phyloP scores from a whole-genome alignment of 2,888 invertebrate genomes.

The Drosophila macrospina region DNA sequence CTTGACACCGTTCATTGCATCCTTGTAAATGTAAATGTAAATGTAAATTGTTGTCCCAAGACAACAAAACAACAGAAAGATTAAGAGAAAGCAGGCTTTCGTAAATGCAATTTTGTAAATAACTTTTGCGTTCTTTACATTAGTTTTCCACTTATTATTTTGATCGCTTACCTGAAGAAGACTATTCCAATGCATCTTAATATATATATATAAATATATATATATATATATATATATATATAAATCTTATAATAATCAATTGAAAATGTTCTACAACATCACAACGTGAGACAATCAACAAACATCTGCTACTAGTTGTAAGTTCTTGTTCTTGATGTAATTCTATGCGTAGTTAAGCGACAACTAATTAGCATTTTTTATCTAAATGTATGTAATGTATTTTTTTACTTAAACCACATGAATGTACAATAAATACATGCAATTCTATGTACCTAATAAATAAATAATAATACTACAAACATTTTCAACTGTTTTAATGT shows the following conservation, averaged over 20 bases:
- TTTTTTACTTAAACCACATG: slow-evolving; percentile 59
- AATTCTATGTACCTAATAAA: slow-evolving; percentile 61
- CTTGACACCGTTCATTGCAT: slow-evolving; percentile 87
- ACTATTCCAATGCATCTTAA: slow-evolving; percentile 58
- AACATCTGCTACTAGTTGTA: slow-evolving; percentile 8
- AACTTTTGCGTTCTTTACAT: slow-evolving; percentile 57
- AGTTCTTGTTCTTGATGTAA: slow-evolving; percentile 28
- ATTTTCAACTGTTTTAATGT: no score
- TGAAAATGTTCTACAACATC: slow-evolving; percentile 5
- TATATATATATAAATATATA: no score
- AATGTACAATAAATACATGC: slow-evolving; percentile 50
- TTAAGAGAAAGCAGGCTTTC: slow-evolving; percentile 58
- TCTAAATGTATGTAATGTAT: slow-evolving; percentile 58
- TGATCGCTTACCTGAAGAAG: slow-evolving; percentile 64
- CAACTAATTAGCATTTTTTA: slow-evolving; percentile 63
- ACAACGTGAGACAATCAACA: neutral
- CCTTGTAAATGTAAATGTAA: slow-evolving; percentile 77
- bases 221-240: no score
- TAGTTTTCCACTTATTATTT: slow-evolving; percentile 49
- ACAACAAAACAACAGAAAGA: neutral
- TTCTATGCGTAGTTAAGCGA: slow-evolving; percentile 61
- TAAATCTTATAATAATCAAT: neutral
- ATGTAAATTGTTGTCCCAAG: neutral
- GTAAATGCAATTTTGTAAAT: slow-evolving; percentile 58
- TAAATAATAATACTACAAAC: slow-evolving; percentile 35